phyloP scores from a whole-genome alignment of 2,888 invertebrate genomes.

The Caenorhabditis angaria region DNA sequence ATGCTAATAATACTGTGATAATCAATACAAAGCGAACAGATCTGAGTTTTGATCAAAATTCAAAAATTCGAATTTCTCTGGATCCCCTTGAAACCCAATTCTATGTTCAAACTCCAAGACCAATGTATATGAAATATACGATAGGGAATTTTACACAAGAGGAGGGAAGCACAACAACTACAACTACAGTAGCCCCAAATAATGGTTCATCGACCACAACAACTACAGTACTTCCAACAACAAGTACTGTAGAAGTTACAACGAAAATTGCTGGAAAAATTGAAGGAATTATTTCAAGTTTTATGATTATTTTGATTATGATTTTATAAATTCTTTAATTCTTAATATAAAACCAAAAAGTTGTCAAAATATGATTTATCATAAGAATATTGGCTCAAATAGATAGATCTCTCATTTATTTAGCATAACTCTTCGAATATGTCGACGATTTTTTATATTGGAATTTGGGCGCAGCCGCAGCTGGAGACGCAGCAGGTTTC shows the following conservation, averaged over 20 bases:
- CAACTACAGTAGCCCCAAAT: background rate
- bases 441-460: constrained; percentile 34
- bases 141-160: background rate
- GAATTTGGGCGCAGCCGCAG: constrained; percentile 24
- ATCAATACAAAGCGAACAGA: background rate
- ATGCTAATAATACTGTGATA: background rate
- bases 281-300: no score
- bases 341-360: no score
- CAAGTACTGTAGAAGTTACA: no score
- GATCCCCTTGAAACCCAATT: background rate
- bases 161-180: background rate
- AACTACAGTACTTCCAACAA: no score
- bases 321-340: no score
- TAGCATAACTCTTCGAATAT: constrained; percentile 38
- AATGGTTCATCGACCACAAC: background rate
- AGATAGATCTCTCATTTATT: no score
- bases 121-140: background rate
- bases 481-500: constrained; percentile 14
- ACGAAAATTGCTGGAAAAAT: no score
- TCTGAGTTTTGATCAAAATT: background rate
- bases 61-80: background rate
- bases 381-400: no score
- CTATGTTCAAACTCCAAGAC: background rate
- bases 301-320: no score
- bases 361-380: no score